Conservation (phyloP, 2,797 vertebrate genomes). For the Acomys russatus region DNA sequence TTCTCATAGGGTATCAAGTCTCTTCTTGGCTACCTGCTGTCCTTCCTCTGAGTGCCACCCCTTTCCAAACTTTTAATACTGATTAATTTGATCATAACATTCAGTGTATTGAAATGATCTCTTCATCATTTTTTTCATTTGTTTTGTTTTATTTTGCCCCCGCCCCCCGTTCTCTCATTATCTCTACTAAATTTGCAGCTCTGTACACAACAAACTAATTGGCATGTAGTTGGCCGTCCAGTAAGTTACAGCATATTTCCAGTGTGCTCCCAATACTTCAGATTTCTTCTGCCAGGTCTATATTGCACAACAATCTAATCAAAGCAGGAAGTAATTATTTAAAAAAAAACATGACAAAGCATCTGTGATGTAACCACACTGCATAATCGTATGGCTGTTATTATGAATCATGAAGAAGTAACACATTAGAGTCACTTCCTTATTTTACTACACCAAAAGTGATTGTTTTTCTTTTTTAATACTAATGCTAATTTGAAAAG, state of each 20-base stretch:
- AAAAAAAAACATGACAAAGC: background rate
- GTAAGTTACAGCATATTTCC: background rate
- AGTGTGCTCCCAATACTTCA: background rate
- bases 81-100: background rate
- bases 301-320: background rate
- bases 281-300: background rate
- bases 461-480: conserved; percentile 2
- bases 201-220: background rate
- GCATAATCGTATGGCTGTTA: background rate
- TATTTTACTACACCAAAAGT: background rate
- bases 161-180: background rate
- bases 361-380: background rate
- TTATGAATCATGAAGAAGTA: background rate
- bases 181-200: background rate
- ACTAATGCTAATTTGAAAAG: background rate
- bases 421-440: conserved; percentile 2
- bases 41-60: too few species aligned
- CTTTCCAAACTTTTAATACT: background rate
- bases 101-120: background rate
- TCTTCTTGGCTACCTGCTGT: too few species aligned
- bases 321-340: background rate
- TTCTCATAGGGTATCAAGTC: too few species aligned
- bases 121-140: background rate
- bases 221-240: background rate
- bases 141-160: background rate